Evolutionary conservation across 2,888 invertebrate genomes (phyloP).

Genomic region (Lordiphosa fenestrarum): DNA sequence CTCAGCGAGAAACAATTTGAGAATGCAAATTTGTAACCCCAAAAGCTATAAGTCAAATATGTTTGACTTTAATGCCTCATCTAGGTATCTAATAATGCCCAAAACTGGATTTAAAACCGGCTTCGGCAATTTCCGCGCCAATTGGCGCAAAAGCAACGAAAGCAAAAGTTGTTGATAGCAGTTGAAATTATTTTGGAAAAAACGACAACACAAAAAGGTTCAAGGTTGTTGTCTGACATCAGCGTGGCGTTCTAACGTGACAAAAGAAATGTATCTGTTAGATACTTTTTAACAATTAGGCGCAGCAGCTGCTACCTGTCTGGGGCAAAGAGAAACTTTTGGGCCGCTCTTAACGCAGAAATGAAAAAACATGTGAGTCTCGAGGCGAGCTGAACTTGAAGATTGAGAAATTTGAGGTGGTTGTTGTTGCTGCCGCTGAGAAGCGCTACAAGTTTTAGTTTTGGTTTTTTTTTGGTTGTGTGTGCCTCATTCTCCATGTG

Average conservation of each 20-base stretch:
- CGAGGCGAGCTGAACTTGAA: slow-evolving; percentile 51
- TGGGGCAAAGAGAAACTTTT: slow-evolving; percentile 32
- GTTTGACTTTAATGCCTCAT: slow-evolving; percentile 29
- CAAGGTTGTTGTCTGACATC: slow-evolving; percentile 72
- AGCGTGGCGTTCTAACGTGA: slow-evolving; percentile 60
- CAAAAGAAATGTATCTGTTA: slow-evolving; percentile 70
- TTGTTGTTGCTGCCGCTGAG: slow-evolving; percentile 7
- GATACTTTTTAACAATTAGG: slow-evolving; percentile 65
- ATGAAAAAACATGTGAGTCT: slow-evolving; percentile 42
- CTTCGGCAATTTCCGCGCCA: slow-evolving; percentile 66
- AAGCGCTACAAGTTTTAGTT: slow-evolving; percentile 60
- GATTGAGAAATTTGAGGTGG: slow-evolving; percentile 22
- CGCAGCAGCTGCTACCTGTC: slow-evolving; percentile 66
- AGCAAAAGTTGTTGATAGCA: slow-evolving; percentile 66
- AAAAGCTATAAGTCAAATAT: slow-evolving; percentile 9
- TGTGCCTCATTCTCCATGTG: slow-evolving; percentile 58
- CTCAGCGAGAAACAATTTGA: too few relatives aligned
- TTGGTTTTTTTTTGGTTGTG: slow-evolving; percentile 39
- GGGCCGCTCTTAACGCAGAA: slow-evolving; percentile 21
- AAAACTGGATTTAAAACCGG: slow-evolving; percentile 67
- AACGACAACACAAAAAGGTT: slow-evolving; percentile 60
- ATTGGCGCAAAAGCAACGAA: slow-evolving; percentile 62
- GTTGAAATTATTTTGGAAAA: slow-evolving; percentile 43
- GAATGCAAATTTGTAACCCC: neutral
- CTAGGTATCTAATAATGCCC: slow-evolving; percentile 34